Conservation (phyloP, 2,113 vertebrate species). For the Aldabrachelys gigantea region DNA sequence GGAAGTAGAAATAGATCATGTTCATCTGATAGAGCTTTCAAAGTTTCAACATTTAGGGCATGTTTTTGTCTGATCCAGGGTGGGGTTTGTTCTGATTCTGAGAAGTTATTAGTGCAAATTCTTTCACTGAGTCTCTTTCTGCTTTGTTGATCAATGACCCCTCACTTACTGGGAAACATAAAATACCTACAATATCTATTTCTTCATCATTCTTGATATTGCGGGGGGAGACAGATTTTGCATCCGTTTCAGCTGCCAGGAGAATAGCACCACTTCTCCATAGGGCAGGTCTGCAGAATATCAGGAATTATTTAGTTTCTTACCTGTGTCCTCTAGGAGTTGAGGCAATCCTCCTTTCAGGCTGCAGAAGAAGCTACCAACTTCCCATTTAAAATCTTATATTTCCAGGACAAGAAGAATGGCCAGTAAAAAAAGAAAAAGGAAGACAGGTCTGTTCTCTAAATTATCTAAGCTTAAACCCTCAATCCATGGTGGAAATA, state of each 20-base stretch:
- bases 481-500: background rate
- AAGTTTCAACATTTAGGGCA: background rate
- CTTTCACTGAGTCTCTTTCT: background rate
- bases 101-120: background rate
- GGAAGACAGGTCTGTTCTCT: background rate
- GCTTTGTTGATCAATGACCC: background rate
- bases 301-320: background rate
- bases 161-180: background rate
- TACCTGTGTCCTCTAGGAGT: background rate
- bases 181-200: background rate
- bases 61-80: background rate
- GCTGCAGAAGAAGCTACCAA: background rate
- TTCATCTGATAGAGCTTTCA: background rate
- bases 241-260: background rate
- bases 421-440: no score
- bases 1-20: background rate
- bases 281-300: background rate
- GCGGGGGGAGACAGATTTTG: background rate
- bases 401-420: background rate
- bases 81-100: no score
- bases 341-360: background rate
- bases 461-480: no score
- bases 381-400: background rate
- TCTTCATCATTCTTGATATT: background rate
- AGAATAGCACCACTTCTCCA: background rate